A percentile compares a stretch with the other conserved stretches of the same genome.
phyloP scores from a whole-genome alignment of 2,888 invertebrate genomes.

The Lithophane semibrunnea region DNA sequence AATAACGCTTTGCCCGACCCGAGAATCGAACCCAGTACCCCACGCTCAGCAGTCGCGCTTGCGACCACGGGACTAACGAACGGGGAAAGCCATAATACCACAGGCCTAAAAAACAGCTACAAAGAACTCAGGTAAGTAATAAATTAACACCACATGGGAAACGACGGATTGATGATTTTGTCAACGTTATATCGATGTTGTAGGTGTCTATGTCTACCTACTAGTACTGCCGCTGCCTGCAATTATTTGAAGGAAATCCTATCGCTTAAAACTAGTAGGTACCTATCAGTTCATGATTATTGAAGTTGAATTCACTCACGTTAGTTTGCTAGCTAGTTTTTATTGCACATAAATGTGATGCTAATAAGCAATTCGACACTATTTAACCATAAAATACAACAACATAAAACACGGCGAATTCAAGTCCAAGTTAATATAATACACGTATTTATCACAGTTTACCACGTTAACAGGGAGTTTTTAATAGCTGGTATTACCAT shows the following conservation, averaged over 20 bases:
- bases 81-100: neutral
- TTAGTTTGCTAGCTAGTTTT: neutral
- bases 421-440: neutral
- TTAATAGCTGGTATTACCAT: conserved; percentile 59
- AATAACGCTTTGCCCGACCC: too few species aligned
- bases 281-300: too few species aligned
- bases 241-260: too few species aligned
- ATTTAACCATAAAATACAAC: neutral
- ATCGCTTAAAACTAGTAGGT: neutral
- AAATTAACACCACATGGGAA: neutral
- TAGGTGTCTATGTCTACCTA: too few species aligned
- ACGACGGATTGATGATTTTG: neutral
- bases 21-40: too few species aligned
- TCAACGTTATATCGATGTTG: neutral
- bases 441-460: neutral
- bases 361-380: neutral
- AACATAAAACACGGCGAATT: conserved; percentile 9
- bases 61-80: too few species aligned
- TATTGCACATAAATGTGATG: neutral
- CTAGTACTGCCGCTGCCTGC: neutral
- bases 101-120: neutral
- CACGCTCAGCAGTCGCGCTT: too few species aligned
- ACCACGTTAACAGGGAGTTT: conserved; percentile 57
- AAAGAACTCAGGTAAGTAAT: neutral
- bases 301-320: neutral